Base-by-base conservation (phyloP, 2,888 invertebrate species). In the Tanypteryx hageni region DNA sequence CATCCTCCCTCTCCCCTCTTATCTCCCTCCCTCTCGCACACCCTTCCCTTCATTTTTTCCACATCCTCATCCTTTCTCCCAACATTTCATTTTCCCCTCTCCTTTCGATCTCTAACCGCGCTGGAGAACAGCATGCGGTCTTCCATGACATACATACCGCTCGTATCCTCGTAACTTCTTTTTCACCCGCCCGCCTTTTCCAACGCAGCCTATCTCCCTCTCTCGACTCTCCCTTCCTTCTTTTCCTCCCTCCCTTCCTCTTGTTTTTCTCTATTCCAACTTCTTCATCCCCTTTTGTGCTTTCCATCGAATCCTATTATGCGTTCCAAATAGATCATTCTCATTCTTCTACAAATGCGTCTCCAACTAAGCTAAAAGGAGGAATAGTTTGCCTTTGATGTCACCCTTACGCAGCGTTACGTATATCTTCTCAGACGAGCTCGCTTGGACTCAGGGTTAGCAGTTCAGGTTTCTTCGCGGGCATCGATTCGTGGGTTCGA, bases 91-190 rank as follows among this genome's bases (percentile, higher is more conserved):
- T 58, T 18, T 14, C 76, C n/a, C 22, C 13, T 58, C 16, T 31
- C 31, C 44, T 84, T 44, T 16, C 76, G 13, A 11, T 27, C 27
- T 11, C 27, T 11, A 10, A 76, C 27, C 27, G 11, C 10, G 59
- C 2, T 27, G n/a, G 11, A 13, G 44, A 61, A n/a, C 89, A 56
- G 64, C 89, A 13, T 89, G 31, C 68, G 56, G 83, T 83, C 68
- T 56, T 56, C 89, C 89, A 64, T 89, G 61, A 68, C 89, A 89
- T 44, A 44, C 16, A 64, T 89, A 61, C 44, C 64, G 44, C n/a
- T 64, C 64, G 44, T 89, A 89, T 44, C 64, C 89, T 44, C 83
- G 83, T 83, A 83, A 89, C 64, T 89, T 64, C 89, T 89, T 68
- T 68, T 44, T 64, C 61, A 27, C 27, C 27, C 57, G 27, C 86